Percentiles rank a stretch among this genome's conserved stretches.
Conservation (phyloP, 2,797 vertebrate species). For the Catamblyrhynchus diadema region DNA sequence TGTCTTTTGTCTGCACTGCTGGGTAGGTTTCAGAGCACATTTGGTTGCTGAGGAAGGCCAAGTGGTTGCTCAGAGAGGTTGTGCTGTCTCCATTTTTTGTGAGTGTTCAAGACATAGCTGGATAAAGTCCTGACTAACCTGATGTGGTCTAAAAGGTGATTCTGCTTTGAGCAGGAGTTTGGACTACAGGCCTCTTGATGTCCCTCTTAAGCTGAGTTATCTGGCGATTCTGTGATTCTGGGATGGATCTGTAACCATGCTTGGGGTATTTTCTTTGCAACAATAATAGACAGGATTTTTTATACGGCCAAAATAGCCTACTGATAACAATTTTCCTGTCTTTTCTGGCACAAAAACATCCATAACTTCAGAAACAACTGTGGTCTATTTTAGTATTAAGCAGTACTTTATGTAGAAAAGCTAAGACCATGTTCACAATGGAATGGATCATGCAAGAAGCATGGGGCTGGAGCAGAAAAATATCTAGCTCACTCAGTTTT, state of each 20-base stretch:
- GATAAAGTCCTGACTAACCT: background rate
- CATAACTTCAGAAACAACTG: background rate
- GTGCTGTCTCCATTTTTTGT: background rate
- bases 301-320: background rate
- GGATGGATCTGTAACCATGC: background rate
- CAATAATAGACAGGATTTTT: background rate
- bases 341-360: background rate
- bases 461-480: background rate
- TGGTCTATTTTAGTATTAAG: background rate
- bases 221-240: background rate
- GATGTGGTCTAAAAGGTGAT: background rate
- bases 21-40: background rate
- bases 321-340: background rate
- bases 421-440: background rate
- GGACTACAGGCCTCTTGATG: background rate
- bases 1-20: background rate
- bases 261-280: background rate
- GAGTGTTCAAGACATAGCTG: rapidly evolving
- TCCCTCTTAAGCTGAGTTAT: background rate
- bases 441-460: background rate
- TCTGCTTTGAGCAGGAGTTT: background rate
- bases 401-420: background rate
- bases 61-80: background rate
- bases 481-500: background rate
- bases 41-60: background rate